Conservation (phyloP, 2,888 invertebrate species). For the Acronicta psi region DNA sequence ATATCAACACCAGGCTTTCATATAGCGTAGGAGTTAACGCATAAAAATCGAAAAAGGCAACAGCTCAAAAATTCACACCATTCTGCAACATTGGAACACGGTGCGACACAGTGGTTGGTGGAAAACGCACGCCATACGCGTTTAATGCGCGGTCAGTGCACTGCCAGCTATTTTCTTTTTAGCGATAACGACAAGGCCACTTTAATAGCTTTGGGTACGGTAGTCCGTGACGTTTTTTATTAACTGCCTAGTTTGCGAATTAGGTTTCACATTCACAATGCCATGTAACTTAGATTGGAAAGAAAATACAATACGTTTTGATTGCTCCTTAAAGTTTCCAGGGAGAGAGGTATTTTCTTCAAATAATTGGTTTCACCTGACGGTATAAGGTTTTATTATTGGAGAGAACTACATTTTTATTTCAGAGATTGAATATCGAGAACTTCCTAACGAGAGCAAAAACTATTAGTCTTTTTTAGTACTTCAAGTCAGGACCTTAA, state of each 20-base stretch:
- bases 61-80: conserved; percentile 45
- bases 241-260: conserved; percentile 64
- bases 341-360: neutral
- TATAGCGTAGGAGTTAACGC: conserved; percentile 44
- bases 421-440: too few species aligned
- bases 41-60: conserved; percentile 47
- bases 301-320: conserved; percentile 13
- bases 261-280: conserved; percentile 48
- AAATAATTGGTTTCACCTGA: too few species aligned
- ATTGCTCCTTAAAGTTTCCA: neutral
- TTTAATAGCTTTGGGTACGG: conserved; percentile 83
- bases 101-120: conserved; percentile 52
- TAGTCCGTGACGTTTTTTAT: conserved; percentile 68
- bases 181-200: conserved; percentile 85
- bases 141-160: conserved; percentile 70
- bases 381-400: too few species aligned
- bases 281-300: conserved; percentile 36
- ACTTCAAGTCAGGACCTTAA: too few species aligned
- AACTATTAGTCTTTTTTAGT: too few species aligned
- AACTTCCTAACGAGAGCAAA: too few species aligned
- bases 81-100: conserved; percentile 42
- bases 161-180: conserved; percentile 75
- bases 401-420: too few species aligned
- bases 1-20: conserved; percentile 36
- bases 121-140: conserved; percentile 51